phyloP scores from a whole-genome alignment of 2,113 vertebrate species.

The Cryptotis parvus region DNA sequence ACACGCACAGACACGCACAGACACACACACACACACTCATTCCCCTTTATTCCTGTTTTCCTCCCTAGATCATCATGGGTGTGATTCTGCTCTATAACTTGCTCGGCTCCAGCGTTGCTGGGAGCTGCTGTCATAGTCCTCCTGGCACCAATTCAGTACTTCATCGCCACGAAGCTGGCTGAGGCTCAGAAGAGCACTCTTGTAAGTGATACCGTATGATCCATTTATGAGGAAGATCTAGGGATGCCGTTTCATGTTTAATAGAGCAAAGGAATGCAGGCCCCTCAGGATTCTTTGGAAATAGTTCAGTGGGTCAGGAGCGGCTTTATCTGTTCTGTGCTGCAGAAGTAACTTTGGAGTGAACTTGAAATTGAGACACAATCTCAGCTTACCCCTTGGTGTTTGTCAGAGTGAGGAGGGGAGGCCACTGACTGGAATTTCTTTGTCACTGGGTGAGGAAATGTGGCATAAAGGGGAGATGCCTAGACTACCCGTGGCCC shows the following conservation, averaged over 20 bases:
- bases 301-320: not conserved
- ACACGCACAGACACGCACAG: not conserved
- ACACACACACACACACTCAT: not conserved
- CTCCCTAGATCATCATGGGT: conserved; percentile 97
- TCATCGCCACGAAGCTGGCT: conserved; percentile 97
- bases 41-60: conserved; percentile 17
- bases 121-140: conserved; percentile 96
- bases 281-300: conserved; percentile 23
- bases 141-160: conserved; percentile 96
- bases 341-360: not conserved
- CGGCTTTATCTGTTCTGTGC: not conserved
- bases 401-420: not conserved
- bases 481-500: too few relatives aligned
- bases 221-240: not conserved
- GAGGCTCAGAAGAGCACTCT: conserved; percentile 97
- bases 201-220: conserved; percentile 86
- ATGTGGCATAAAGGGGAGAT: too few relatives aligned
- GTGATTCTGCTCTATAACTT: conserved; percentile 95
- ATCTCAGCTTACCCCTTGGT: not conserved
- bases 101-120: conserved; percentile 90
- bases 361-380: not conserved
- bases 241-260: not conserved
- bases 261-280: not conserved
- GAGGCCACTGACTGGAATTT: not conserved
- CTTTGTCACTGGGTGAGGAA: not conserved